Percentiles rank a stretch among this genome's conserved stretches.
Conservation (phyloP, 2,797 vertebrate species). For the Nannoperca australis region DNA sequence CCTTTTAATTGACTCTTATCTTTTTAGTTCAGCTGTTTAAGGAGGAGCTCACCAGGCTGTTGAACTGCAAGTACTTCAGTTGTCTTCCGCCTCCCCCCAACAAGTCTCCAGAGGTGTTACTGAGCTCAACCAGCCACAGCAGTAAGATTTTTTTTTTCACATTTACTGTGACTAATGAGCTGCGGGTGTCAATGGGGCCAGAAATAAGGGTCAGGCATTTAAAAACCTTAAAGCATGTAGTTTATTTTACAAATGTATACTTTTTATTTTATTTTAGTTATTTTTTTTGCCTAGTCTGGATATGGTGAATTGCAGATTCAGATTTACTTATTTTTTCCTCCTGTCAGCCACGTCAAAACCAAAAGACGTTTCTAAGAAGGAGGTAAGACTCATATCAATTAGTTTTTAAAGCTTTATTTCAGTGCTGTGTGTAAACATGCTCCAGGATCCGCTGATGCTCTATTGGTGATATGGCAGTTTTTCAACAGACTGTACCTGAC, state of each 20-base stretch:
- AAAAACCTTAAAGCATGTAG: background rate
- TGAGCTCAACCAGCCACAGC: slow-evolving; percentile 53
- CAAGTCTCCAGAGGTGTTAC: slow-evolving; percentile 62
- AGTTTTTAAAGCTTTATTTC: background rate
- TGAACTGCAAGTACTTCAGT: slow-evolving; percentile 93
- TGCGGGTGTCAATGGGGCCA: background rate
- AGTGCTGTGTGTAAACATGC: background rate
- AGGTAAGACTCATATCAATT: slow-evolving; percentile 84
- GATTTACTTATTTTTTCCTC: slow-evolving; percentile 29
- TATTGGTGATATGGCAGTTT: slow-evolving; percentile 83
- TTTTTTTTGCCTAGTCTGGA: background rate
- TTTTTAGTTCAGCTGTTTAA: slow-evolving; percentile 91
- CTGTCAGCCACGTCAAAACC: slow-evolving; percentile 82
- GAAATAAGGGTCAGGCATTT: background rate
- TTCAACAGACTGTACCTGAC: slow-evolving; percentile 88
- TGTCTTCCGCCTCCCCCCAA: slow-evolving; percentile 85
- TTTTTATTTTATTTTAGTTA: too few species aligned
- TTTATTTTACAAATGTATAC: background rate
- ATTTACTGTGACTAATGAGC: background rate
- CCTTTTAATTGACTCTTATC: background rate
- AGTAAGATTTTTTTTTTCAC: slow-evolving; percentile 59
- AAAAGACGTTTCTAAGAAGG: slow-evolving; percentile 84
- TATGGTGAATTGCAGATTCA: background rate
- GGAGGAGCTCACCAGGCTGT: slow-evolving; percentile 88
- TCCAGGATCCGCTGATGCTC: slow-evolving; percentile 44